phyloP scores from a whole-genome alignment of 2,113 vertebrate genomes.

The Notarius quadriscutis region DNA sequence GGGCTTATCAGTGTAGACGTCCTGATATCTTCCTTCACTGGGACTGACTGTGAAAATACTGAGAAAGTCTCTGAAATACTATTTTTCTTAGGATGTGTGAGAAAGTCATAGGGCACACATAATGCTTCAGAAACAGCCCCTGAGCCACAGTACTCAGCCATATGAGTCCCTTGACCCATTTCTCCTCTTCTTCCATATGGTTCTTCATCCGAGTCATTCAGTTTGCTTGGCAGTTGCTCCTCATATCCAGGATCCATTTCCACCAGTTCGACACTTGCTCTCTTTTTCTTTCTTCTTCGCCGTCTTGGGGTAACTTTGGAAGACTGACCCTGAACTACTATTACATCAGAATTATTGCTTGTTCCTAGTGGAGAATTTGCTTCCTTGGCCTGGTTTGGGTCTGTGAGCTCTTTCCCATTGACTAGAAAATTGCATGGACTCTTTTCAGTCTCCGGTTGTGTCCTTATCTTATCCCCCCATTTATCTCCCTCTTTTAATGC shows the following conservation, averaged over 20 bases:
- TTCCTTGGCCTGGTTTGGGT: constrained; percentile 20
- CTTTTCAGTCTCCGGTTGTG: constrained; percentile 14
- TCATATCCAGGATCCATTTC: constrained; percentile 51
- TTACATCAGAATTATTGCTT: constrained; percentile 26
- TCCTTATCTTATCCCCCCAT: neutral
- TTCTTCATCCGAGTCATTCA: constrained; percentile 65
- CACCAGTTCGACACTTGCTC: constrained; percentile 52
- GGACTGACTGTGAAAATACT: constrained; percentile 14
- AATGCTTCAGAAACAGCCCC: constrained; percentile 40
- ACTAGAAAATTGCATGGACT: neutral
- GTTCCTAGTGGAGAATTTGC: constrained; percentile 8
- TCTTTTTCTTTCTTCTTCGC: constrained; percentile 70
- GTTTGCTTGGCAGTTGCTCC: constrained; percentile 39
- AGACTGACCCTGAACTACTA: constrained; percentile 42
- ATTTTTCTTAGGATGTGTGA: neutral
- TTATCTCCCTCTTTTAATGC: constrained; percentile 38
- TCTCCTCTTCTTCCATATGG: constrained; percentile 29
- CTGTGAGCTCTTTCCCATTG: constrained; percentile 19
- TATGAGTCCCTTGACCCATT: neutral
- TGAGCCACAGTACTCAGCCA: constrained; percentile 22
- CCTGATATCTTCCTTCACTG: constrained; percentile 14
- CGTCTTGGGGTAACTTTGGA: constrained; percentile 58
- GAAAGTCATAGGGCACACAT: neutral
- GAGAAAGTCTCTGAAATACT: constrained; percentile 3
- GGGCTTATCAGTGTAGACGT: constrained; percentile 20